Base-by-base conservation (phyloP, 2,113 vertebrate genomes). In the Sinocyclocheilus rhinocerous region DNA sequence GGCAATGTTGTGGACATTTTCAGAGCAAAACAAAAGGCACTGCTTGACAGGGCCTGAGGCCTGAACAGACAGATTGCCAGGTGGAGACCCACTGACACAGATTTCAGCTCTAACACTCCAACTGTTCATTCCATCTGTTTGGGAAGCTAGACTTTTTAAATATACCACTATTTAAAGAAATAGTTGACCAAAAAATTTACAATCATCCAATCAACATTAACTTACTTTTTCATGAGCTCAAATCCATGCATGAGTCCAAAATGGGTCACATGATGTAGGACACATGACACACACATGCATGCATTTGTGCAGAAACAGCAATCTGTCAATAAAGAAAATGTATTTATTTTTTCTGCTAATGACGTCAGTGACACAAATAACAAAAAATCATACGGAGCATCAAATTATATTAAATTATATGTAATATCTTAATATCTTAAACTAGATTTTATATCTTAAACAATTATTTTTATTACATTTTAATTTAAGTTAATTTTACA, bases 21-120 rank as follows among this genome's bases (percentile, higher is more conserved):
- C 29, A 70, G 29, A 70, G 18, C 20, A 65, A 67, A 45, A 13
- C 36, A 72, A 52, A 16, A 65, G 33, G 22, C 10, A 16, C 10
- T 6, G 48, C 33, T 24, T 76, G 12, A 26, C 18, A 55, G 5
- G 45, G 20, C 67, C 70, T 8, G 42, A 84, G 82, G 50, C 36
- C 70, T 55, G 55, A 13, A 72, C 67, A 83, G 81, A 83, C 26
- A 83, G 65, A 55, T 48, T 13, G 48, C 48, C 67, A 84, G 48
- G 69, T 84, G 67, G 29, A 73, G 67, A 48, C 16, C 50, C 22
- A 73, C 16, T 26, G 48, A 73, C 81, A 82, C 45, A 29, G 75
- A 76, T 52, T 52, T 52, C 16, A n/a, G 70, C 18, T 73, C 70
- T 42, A 73, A 18, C 33, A 52, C 75, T 48, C 45, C 73, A 63